Evolutionary conservation across 2,888 invertebrate genomes (phyloP).

Genomic region (Parnassius orleans): DNA sequence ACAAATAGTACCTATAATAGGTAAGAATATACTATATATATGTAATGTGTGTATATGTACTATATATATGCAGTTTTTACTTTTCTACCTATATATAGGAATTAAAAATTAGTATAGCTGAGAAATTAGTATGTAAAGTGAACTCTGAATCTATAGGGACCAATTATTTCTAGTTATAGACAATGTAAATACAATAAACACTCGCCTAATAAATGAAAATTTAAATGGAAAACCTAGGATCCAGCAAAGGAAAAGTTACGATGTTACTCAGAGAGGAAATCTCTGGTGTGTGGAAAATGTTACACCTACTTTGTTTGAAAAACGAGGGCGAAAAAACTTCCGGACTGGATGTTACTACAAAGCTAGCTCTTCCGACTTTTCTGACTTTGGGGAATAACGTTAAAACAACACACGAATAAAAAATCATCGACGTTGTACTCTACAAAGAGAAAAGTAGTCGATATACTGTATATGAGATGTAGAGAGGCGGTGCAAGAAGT

Average conservation of each 20-base stretch:
- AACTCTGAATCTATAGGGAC: too few species aligned
- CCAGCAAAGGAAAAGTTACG: slow-evolving; percentile 18
- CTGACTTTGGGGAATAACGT: slow-evolving; percentile 21
- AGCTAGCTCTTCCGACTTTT: slow-evolving; percentile 16
- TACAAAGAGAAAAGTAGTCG: slow-evolving; percentile 2
- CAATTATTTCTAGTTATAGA: too few species aligned
- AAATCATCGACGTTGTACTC: slow-evolving; percentile 4
- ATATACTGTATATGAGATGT: neutral
- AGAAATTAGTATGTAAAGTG: too few species aligned
- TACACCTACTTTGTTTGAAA: slow-evolving; percentile 23
- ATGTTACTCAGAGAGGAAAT: slow-evolving; percentile 14
- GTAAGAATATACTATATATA: too few species aligned
- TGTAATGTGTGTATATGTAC: too few species aligned
- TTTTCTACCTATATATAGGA: too few species aligned
- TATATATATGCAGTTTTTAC: too few species aligned
- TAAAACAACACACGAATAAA: slow-evolving; percentile 19
- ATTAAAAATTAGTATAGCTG: too few species aligned
- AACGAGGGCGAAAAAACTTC: slow-evolving; percentile 14
- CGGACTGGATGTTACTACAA: slow-evolving; percentile 8
- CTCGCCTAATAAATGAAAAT: slow-evolving; percentile 1
- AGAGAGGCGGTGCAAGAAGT: too few species aligned
- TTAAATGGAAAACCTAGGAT: slow-evolving; percentile 6
- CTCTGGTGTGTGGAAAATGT: slow-evolving; percentile 22
- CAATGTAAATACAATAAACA: neutral
- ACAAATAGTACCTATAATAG: too few species aligned